Evolutionary conservation across 2,888 invertebrate genomes (phyloP).

Genomic region (Chloroclysta siterata): DNA sequence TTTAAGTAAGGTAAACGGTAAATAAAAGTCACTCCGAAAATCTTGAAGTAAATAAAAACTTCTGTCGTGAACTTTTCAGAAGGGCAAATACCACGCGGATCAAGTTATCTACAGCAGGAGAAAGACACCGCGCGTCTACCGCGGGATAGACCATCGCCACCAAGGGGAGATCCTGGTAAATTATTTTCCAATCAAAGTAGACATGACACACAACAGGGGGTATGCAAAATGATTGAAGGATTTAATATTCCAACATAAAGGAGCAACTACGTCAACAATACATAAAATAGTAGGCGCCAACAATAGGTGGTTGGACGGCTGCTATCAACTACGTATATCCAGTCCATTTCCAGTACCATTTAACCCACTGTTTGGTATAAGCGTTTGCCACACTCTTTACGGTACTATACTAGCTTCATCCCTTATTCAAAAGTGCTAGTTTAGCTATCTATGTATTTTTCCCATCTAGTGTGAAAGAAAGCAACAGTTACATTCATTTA

Average conservation of each 20-base stretch:
- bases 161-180: conserved; percentile 86
- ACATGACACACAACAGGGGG: not conserved
- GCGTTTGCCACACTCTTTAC: too few relatives aligned
- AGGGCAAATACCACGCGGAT: conserved; percentile 92
- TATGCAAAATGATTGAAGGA: too few relatives aligned
- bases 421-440: too few relatives aligned
- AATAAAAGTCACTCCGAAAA: not conserved
- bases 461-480: not conserved
- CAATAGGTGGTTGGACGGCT: too few relatives aligned
- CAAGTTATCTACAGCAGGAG: conserved; percentile 89
- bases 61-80: conserved; percentile 82
- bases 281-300: too few relatives aligned
- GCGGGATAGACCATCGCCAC: conserved; percentile 80
- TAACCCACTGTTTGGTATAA: too few relatives aligned
- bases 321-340: too few relatives aligned
- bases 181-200: not conserved
- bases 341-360: too few relatives aligned
- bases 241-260: too few relatives aligned
- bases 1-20: too few relatives aligned
- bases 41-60: conserved; percentile 3
- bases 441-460: not conserved
- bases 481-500: conserved; percentile 37
- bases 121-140: conserved; percentile 73
- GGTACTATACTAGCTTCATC: too few relatives aligned
- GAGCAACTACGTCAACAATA: too few relatives aligned